Evolutionary conservation across 2,888 invertebrate genomes (phyloP).

Genomic region (Lithophane semibrunnea): DNA sequence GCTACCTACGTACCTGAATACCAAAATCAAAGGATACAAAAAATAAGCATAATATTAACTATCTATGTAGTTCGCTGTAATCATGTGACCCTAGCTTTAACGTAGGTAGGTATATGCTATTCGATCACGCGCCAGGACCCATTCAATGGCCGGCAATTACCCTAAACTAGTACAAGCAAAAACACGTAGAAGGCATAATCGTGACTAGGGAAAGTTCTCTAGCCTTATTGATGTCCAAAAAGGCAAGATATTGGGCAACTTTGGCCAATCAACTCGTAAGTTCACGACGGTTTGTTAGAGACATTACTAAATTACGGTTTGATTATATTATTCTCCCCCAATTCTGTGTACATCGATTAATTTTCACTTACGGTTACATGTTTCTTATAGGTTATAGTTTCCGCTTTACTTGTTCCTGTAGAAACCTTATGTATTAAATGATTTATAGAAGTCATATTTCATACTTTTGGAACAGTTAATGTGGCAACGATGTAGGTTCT

Average conservation of each 20-base stretch:
- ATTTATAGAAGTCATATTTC: slow-evolving; percentile 30
- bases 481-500: slow-evolving; percentile 7
- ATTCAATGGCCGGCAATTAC: slow-evolving; percentile 66
- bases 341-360: slow-evolving; percentile 22
- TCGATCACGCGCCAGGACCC: slow-evolving; percentile 30
- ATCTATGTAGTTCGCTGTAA: background rate
- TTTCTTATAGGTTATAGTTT: slow-evolving; percentile 33
- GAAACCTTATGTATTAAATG: slow-evolving; percentile 8
- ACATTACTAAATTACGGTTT: slow-evolving; percentile 32
- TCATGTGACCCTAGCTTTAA: slow-evolving; percentile 23
- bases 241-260: slow-evolving; percentile 16
- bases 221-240: slow-evolving; percentile 35
- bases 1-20: background rate
- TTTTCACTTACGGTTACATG: slow-evolving; percentile 23
- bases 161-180: slow-evolving; percentile 64
- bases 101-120: background rate
- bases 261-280: slow-evolving; percentile 8
- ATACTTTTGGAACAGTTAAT: slow-evolving; percentile 1
- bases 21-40: background rate
- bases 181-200: slow-evolving; percentile 67
- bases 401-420: slow-evolving; percentile 12
- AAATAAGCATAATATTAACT: background rate
- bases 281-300: slow-evolving; percentile 19
- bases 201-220: slow-evolving; percentile 54
- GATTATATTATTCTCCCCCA: slow-evolving; percentile 4